Base-by-base conservation (phyloP, 1,140 invertebrate species). In the Anoplophora glabripennis region DNA sequence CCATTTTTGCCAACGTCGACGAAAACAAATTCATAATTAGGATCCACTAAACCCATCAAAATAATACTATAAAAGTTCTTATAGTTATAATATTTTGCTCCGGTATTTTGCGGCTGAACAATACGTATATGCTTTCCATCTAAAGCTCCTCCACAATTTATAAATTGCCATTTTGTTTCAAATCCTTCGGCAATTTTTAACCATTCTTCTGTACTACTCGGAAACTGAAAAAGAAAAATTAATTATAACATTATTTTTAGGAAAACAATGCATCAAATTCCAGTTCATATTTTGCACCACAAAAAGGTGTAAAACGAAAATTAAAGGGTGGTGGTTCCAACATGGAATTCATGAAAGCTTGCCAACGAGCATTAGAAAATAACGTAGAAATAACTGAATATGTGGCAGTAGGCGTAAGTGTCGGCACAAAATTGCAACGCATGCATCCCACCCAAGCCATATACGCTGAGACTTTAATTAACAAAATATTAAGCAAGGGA, bases 101-200 rank as follows among this genome's bases (percentile, higher is more conserved):
- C 53, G 7, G 53, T 11, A 44, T 44, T 7, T 18, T 38, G 53
- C 4, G 53, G 53, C 15, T 7, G 53, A 5, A 11, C 15, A 12
- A 54, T 54, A 7, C 53, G 9, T n/a, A 54, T 54, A 17, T 42
- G 40, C 21, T 41, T 54, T 10, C 53, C 53, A 41, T 54, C 53
- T 5, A 54, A 38, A n/a, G 53, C 53, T 12, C 53, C 53, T 54
- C 38, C 53, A 45, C 53, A 54, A 12, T 54, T 54, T n/a, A 44
- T 42, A 44, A 54, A 42, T 38, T 54, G 53, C 53, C 53, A 54
- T 12, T 17, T 42, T 18, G 10, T 15, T 54, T 54, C 14, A 45
- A 54, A 54, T 33, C 41, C 18, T 12, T 42, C 7, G 14, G 40
- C 4, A 11, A 45, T 54, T 12, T 15, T n/a, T 28, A 28, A 12